A percentile compares a stretch with the other conserved stretches of the same genome.
Conservation (phyloP, 2,113 vertebrate genomes). For the Rhadina sibilatrix region DNA sequence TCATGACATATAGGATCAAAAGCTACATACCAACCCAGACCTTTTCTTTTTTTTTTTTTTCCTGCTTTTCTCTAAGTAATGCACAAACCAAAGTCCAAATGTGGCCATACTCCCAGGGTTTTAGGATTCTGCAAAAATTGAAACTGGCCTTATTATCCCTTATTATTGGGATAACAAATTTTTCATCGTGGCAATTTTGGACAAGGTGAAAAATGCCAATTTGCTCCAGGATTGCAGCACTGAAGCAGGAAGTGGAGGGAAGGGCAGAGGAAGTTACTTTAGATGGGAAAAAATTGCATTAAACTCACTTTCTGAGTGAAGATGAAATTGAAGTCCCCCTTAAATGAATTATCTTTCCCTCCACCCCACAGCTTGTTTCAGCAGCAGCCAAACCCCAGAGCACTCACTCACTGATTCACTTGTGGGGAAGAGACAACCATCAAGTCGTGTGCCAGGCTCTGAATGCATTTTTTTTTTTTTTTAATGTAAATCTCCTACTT, state of each 20-base stretch:
- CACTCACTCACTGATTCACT: background rate
- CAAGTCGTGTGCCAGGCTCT: background rate
- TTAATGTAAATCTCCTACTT: background rate
- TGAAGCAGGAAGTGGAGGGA: background rate
- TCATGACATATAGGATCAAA: background rate
- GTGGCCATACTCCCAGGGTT: background rate
- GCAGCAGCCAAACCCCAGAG: background rate
- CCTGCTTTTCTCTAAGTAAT: background rate
- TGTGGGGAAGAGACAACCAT: background rate
- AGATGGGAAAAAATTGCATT: background rate
- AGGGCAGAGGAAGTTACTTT: background rate
- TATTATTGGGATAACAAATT: background rate
- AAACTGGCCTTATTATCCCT: background rate
- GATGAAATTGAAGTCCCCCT: background rate
- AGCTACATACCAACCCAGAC: background rate
- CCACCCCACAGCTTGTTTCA: background rate
- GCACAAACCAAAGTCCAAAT: background rate
- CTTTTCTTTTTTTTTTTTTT: background rate
- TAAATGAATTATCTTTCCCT: background rate
- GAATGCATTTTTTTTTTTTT: background rate
- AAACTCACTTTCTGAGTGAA: background rate
- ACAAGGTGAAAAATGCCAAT: background rate
- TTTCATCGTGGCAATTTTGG: background rate
- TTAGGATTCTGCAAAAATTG: background rate
- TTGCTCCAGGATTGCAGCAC: background rate